Conservation (phyloP, 2,113 vertebrate species). For the Oncorhynchus gorbuscha region DNA sequence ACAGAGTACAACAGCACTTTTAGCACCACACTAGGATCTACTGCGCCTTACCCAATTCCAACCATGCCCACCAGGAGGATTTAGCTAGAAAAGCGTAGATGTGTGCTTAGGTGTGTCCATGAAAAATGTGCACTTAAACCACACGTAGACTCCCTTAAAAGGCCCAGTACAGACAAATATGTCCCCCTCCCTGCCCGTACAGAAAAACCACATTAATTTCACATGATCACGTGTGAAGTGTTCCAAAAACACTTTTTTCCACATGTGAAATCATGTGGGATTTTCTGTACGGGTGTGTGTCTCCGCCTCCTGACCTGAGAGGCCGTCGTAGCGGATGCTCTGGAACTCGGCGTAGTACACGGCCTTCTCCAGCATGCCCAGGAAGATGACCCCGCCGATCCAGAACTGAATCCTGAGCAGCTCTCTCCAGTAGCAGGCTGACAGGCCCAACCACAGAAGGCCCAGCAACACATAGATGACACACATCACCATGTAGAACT, state of each 20-base stretch:
- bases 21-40: no score
- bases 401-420: slow-evolving; percentile 84
- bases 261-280: neutral
- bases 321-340: slow-evolving; percentile 74
- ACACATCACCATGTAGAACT: slow-evolving; percentile 83
- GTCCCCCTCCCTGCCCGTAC: no score
- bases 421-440: slow-evolving; percentile 80
- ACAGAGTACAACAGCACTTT: slow-evolving; percentile 6
- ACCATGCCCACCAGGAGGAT: no score
- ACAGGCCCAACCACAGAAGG: slow-evolving; percentile 74
- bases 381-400: slow-evolving; percentile 82
- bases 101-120: neutral
- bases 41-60: no score
- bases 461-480: slow-evolving; percentile 78
- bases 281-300: neutral
- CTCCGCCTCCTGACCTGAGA: slow-evolving; percentile 64
- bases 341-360: slow-evolving; percentile 82
- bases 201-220: no score
- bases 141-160: no score
- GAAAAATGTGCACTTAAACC: no score
- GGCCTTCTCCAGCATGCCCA: slow-evolving; percentile 85
- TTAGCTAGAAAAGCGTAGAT: neutral
- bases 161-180: no score
- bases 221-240: no score
- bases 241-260: no score